Conservation (phyloP, 2,888 invertebrate species). For the Cordilura impudica region DNA sequence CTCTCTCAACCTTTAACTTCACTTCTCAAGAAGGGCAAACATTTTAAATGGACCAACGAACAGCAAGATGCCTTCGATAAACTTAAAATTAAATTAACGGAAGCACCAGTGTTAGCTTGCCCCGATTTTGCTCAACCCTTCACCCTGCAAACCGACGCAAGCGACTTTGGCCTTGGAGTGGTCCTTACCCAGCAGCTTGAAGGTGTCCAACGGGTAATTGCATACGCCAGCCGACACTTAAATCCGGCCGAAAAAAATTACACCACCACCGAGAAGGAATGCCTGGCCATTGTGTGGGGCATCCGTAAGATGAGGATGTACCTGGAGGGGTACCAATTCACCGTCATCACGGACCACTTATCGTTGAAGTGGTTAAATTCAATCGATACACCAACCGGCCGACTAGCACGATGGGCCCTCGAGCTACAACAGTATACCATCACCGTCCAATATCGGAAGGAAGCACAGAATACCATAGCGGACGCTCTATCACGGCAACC, state of each 20-base stretch:
- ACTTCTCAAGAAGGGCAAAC: too few species aligned
- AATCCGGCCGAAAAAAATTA: not conserved
- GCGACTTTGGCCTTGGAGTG: too few species aligned
- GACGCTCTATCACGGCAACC: slow-evolving; percentile 40
- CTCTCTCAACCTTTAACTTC: too few species aligned
- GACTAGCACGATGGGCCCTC: slow-evolving; percentile 52
- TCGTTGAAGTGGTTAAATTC: slow-evolving; percentile 53
- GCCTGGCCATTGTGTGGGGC: slow-evolving; percentile 50
- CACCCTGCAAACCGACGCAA: too few species aligned
- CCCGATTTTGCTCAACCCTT: too few species aligned
- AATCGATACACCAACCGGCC: slow-evolving; percentile 41
- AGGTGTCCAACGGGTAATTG: too few species aligned
- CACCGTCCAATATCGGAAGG: slow-evolving; percentile 24
- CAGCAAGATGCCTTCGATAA: too few species aligned
- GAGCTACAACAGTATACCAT: slow-evolving; percentile 52
- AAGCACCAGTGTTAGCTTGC: too few species aligned
- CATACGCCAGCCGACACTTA: not conserved
- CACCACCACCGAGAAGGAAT: slow-evolving; percentile 48
- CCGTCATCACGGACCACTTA: slow-evolving; percentile 54
- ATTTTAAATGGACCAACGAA: too few species aligned
- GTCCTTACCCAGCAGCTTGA: too few species aligned
- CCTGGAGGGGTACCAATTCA: slow-evolving; percentile 40
- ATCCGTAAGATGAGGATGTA: slow-evolving; percentile 50
- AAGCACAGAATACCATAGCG: slow-evolving; percentile 30
- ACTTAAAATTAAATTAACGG: too few species aligned